These are phyloP conservation scores for Trichacis sp. DNA, from an alignment of 2,888 invertebrate species.

Conservation along the genomic window DNA sequence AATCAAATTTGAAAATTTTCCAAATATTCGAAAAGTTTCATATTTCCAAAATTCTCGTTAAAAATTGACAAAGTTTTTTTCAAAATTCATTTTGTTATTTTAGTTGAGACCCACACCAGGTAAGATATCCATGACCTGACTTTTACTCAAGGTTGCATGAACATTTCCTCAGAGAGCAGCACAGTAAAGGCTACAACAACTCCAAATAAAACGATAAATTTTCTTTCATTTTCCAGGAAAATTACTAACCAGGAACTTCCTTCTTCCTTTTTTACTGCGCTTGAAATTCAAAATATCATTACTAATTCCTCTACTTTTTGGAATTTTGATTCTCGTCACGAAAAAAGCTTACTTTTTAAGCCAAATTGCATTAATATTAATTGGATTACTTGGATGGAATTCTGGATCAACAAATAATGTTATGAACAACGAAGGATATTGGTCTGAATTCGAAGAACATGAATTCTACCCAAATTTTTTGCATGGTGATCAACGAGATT, in stretches of 20 bases:
- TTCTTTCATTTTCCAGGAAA: conserved; percentile 72
- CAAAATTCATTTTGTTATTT: conserved; percentile 1
- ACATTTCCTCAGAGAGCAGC: conserved; percentile 55
- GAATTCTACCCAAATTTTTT: too few species aligned
- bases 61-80: conserved; percentile 26
- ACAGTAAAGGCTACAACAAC: conserved; percentile 54
- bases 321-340: conserved; percentile 77
- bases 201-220: conserved; percentile 1
- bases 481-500: too few species aligned
- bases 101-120: conserved; percentile 26
- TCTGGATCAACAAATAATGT: too few species aligned
- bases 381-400: conserved; percentile 76
- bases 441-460: too few species aligned
- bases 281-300: conserved; percentile 84
- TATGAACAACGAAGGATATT: too few species aligned
- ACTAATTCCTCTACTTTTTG: conserved; percentile 80
- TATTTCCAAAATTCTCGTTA: background rate
- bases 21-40: background rate
- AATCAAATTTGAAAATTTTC: background rate
- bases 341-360: conserved; percentile 84
- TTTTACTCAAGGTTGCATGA: conserved; percentile 22
- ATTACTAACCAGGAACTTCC: conserved; percentile 77
- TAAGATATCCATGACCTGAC: background rate
- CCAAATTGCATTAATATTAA: conserved; percentile 80
- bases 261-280: conserved; percentile 83